Percentiles rank a stretch among this genome's conserved stretches.
Conservation (phyloP, 1,140 invertebrate species). For the Stratiolaelaps scimitus region DNA sequence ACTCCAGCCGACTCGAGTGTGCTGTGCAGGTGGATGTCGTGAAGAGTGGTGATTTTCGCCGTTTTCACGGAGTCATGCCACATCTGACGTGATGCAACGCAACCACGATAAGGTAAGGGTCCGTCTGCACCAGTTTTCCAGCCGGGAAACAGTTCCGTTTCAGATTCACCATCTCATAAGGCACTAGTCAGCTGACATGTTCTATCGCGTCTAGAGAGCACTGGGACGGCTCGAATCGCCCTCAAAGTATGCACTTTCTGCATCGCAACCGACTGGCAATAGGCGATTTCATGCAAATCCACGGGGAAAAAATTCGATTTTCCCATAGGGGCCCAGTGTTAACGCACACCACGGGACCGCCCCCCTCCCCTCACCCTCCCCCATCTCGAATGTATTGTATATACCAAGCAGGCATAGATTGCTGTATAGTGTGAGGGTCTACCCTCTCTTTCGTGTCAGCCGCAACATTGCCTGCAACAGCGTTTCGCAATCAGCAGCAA, state of each 20-base stretch:
- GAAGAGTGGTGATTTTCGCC: too few relatives aligned
- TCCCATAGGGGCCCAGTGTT: slow-evolving; percentile 3
- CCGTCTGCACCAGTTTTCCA: slow-evolving; percentile 20
- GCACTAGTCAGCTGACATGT: background rate
- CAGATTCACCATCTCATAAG: background rate
- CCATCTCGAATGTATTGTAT: too few relatives aligned
- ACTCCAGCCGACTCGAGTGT: too few relatives aligned
- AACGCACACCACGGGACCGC: background rate
- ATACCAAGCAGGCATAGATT: too few relatives aligned
- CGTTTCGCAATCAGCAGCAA: too few relatives aligned
- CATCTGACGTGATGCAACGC: slow-evolving; percentile 23
- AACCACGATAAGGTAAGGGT: background rate
- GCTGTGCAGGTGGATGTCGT: too few relatives aligned
- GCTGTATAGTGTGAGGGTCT: too few relatives aligned
- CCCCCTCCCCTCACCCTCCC: too few relatives aligned
- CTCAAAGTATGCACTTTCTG: slow-evolving; percentile 7
- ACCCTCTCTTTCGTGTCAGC: too few relatives aligned
- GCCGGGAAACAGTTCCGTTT: background rate
- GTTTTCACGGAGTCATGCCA: background rate
- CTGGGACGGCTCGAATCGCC: background rate
- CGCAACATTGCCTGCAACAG: too few relatives aligned
- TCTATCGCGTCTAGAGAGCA: background rate
- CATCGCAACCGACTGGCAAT: background rate
- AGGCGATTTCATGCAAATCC: background rate
- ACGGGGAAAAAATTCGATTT: slow-evolving; percentile 11